phyloP scores from a whole-genome alignment of 1,140 invertebrate species.

The Gonatopus flavifemur region DNA sequence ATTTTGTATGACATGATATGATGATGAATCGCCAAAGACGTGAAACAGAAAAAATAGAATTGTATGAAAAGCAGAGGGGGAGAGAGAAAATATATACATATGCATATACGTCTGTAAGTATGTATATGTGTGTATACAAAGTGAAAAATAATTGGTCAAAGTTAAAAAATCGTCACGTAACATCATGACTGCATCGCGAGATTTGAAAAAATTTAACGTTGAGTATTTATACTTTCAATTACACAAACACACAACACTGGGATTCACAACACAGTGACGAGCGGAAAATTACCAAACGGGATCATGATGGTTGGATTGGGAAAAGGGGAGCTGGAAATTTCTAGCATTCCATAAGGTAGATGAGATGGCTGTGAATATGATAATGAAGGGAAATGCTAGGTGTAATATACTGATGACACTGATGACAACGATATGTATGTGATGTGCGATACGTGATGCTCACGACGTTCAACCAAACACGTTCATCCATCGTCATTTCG shows the following conservation, averaged over 20 bases:
- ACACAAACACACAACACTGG: slow-evolving; percentile 54
- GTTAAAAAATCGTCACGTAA: slow-evolving; percentile 21
- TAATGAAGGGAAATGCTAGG: slow-evolving; percentile 6
- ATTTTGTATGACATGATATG: too few species aligned
- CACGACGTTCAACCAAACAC: slow-evolving; percentile 29
- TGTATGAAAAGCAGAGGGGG: too few species aligned
- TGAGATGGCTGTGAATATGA: too few species aligned
- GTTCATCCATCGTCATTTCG: slow-evolving; percentile 28
- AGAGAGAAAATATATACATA: too few species aligned
- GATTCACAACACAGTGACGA: slow-evolving; percentile 51
- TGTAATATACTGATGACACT: slow-evolving; percentile 30
- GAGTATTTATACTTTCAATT: slow-evolving; percentile 60
- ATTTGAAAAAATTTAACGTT: slow-evolving; percentile 44
- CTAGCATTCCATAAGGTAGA: too few species aligned
- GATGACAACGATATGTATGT: slow-evolving; percentile 22
- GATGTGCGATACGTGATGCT: slow-evolving; percentile 23
- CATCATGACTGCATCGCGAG: slow-evolving; percentile 43
- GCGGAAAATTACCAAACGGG: slow-evolving; percentile 35
- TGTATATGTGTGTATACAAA: too few species aligned
- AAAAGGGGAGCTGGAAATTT: slow-evolving; percentile 13
- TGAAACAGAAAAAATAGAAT: too few species aligned
- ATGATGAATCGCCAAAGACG: too few species aligned
- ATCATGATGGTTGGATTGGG: slow-evolving; percentile 10
- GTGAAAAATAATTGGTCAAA: slow-evolving; percentile 25
- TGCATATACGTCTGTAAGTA: too few species aligned